Conservation (phyloP, 2,113 vertebrate species). For the Nothobranchius furzeri region DNA sequence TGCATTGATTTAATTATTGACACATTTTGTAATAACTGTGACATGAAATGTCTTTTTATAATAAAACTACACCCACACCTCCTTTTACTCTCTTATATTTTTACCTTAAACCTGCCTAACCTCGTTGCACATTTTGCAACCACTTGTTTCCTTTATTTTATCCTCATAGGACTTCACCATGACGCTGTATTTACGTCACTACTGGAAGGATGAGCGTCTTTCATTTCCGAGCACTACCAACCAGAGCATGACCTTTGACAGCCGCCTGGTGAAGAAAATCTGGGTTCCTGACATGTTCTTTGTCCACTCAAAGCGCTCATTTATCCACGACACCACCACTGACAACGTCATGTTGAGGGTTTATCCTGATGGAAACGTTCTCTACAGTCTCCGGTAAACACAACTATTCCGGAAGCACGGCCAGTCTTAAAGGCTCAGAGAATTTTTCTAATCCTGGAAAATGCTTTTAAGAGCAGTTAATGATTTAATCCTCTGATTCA, state of each 20-base stretch:
- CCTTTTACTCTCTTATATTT: no score
- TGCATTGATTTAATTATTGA: no score
- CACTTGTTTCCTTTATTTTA: not conserved
- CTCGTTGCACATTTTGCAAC: not conserved
- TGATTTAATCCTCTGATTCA: no score
- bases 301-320: constrained; percentile 96
- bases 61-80: no score
- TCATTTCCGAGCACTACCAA: constrained; percentile 95
- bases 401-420: not conserved
- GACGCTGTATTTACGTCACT: constrained; percentile 94
- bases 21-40: no score
- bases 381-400: constrained; percentile 93
- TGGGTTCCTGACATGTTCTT: constrained; percentile 99
- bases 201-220: constrained; percentile 95
- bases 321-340: constrained; percentile 97
- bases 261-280: constrained; percentile 96
- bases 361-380: constrained; percentile 94
- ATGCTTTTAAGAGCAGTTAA: not conserved
- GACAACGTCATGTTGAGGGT: constrained; percentile 97
- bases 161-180: constrained; percentile 92
- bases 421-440: not conserved
- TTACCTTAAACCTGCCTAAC: no score
- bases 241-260: constrained; percentile 98
- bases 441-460: not conserved
- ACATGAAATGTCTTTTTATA: no score